Evolutionary conservation across 2,113 vertebrate species (phyloP).

Genomic region (Thryonomys swinderianus): DNA sequence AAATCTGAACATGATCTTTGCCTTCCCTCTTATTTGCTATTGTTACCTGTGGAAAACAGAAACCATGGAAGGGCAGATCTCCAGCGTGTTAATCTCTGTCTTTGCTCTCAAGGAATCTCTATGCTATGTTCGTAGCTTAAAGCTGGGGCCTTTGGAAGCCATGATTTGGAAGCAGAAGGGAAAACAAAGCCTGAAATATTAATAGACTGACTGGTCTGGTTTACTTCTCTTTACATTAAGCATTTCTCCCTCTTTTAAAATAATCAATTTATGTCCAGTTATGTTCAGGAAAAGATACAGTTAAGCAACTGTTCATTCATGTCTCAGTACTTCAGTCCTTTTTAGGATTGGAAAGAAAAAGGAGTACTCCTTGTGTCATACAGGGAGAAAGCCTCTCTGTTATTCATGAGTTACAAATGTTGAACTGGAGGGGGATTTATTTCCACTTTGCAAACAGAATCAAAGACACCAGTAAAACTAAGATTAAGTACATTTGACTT

Average conservation of each 20-base stretch:
- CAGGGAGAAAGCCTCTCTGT: not conserved
- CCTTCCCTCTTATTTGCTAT: not conserved
- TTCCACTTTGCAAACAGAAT: not conserved
- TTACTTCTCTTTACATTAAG: slow-evolving; percentile 72
- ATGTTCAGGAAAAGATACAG: slow-evolving; percentile 52
- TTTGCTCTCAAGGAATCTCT: slow-evolving; percentile 1
- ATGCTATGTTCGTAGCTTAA: slow-evolving; percentile 46
- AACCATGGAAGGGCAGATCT: not conserved
- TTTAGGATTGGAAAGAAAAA: slow-evolving; percentile 59
- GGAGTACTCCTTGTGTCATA: slow-evolving; percentile 34
- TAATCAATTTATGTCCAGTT: slow-evolving; percentile 46
- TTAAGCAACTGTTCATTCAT: slow-evolving; percentile 54
- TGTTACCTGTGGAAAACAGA: slow-evolving; percentile 44
- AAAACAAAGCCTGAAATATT: slow-evolving; percentile 60
- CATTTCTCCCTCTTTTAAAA: slow-evolving; percentile 68
- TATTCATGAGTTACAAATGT: not conserved
- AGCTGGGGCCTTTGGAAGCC: slow-evolving; percentile 61
- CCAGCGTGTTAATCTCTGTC: not conserved
- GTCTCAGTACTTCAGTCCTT: slow-evolving; percentile 53
- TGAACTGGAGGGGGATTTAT: not conserved
- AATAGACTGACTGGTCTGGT: slow-evolving; percentile 48
- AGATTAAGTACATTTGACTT: not conserved
- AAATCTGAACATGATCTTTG: slow-evolving; percentile 8
- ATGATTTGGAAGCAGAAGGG: slow-evolving; percentile 53
- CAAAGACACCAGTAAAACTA: not conserved